These are phyloP conservation scores for Isurus oxyrinchus DNA, from an alignment of 2,113 vertebrate species.

Conservation along the genomic window DNA sequence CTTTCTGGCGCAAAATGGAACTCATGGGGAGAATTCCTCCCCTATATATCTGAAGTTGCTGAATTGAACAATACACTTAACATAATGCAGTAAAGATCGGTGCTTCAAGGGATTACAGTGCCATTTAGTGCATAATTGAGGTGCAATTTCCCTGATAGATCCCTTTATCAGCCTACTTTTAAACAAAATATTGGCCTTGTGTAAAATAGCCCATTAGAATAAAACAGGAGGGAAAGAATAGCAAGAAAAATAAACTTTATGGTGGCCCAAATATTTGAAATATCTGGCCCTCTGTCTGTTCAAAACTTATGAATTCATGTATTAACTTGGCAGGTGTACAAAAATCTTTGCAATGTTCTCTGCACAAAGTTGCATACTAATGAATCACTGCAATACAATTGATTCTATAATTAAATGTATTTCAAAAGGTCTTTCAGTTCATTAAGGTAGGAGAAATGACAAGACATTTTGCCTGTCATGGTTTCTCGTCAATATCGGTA, in stretches of 20 bases:
- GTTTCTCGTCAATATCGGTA: not conserved
- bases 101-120: not conserved
- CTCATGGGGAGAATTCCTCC: not conserved
- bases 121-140: not conserved
- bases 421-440: not conserved
- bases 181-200: not conserved
- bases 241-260: not conserved
- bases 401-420: not conserved
- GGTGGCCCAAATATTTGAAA: not conserved
- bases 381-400: not conserved
- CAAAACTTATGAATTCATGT: not conserved
- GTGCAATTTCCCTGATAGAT: not conserved
- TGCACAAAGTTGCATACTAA: not conserved
- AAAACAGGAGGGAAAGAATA: not conserved
- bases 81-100: not conserved
- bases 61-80: not conserved
- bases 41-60: not conserved
- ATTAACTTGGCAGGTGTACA: not conserved
- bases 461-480: too few species aligned
- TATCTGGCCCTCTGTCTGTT: not conserved
- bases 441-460: not conserved
- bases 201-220: not conserved
- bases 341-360: conserved; percentile 14
- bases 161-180: not conserved
- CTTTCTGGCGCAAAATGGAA: not conserved